These are phyloP conservation scores for Volucella inflata DNA, from an alignment of 2,888 invertebrate genomes.

Conservation along the genomic window DNA sequence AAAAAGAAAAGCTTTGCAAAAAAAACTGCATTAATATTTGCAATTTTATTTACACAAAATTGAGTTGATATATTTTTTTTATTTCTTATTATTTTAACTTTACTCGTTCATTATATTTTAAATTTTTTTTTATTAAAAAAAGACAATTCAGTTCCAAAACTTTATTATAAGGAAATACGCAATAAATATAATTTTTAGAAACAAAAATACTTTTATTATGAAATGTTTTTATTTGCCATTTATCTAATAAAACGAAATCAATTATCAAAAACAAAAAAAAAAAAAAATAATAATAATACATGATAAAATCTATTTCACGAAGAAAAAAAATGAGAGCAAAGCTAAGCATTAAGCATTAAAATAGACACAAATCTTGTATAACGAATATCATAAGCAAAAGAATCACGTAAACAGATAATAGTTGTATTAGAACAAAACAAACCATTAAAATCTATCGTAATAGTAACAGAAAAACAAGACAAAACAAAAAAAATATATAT, in stretches of 20 bases:
- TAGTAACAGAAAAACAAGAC: conserved; percentile 3
- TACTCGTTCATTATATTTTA: background rate
- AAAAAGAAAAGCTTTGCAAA: background rate
- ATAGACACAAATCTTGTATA: conserved; percentile 20
- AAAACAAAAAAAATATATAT: background rate
- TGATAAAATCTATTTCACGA: conserved; percentile 13
- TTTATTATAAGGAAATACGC: conserved; percentile 31
- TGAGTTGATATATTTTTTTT: conserved; percentile 12
- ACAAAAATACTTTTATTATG: background rate
- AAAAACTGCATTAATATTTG: background rate
- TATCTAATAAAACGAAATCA: conserved; percentile 2
- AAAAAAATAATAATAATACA: background rate
- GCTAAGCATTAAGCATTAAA: background rate
- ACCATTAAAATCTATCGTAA: conserved; percentile 15
- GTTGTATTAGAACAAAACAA: conserved; percentile 25
- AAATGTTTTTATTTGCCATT: conserved; percentile 34
- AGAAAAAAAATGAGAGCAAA: conserved; percentile 32
- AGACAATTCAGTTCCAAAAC: conserved; percentile 48
- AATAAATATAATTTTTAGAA: background rate
- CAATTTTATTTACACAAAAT: conserved; percentile 10
- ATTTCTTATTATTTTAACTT: background rate
- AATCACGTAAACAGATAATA: conserved; percentile 24
- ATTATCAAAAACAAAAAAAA: background rate
- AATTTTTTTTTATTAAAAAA: conserved; percentile 8
- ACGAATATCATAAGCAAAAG: conserved; percentile 46